Base-by-base conservation (phyloP, 2,113 vertebrate species). In the Pomatorhinus ruficollis region DNA sequence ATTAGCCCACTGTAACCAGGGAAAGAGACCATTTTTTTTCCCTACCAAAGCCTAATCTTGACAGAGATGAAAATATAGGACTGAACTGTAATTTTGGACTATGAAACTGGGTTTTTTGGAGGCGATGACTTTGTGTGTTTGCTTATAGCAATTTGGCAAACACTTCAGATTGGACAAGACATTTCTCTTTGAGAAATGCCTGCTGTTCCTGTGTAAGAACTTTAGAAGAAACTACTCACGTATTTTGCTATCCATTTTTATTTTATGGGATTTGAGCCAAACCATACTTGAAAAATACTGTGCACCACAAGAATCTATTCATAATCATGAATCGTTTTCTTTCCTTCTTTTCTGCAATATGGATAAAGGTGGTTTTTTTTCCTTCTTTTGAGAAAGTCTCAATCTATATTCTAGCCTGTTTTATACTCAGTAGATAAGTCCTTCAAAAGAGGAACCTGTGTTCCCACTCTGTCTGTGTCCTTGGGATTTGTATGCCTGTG, bases 231-330 rank as follows among this genome's bases (percentile, higher is more conserved):
- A 83, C 79, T 90, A 60, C 84, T 94, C 81, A 95, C 6, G 12
- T 76, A 94, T 89, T 94, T 95, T 85, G 80, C 84, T 83, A 72
- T 91, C 87, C 88, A 53, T 91, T 93, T 71, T 77, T 85, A 42
- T 93, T 94, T 90, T 59, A 65, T 40, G 60, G 79, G 66, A 66
- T 69, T 64, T 70, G 20, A 74, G 84, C 82, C 91, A 97, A 93
- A 83, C 78, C 75, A 39, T 76, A 59, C 82, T 93, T 82, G 70
- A 95, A 93, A 96, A 93, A 93, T 83, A 42, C 52, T 88, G 70
- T 2, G 7, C 23, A 69, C 74, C 93, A 66, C 94, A 95, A 93
- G 81, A 95, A 94, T 82, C 91, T 1, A 0, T 85, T 88, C 69
- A 85, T n/a, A 80, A 45, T 76, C 10, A 50, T 27, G 21, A 91